phyloP scores from a whole-genome alignment of 2,797 vertebrate genomes.

The Manis crassicaudata region DNA sequence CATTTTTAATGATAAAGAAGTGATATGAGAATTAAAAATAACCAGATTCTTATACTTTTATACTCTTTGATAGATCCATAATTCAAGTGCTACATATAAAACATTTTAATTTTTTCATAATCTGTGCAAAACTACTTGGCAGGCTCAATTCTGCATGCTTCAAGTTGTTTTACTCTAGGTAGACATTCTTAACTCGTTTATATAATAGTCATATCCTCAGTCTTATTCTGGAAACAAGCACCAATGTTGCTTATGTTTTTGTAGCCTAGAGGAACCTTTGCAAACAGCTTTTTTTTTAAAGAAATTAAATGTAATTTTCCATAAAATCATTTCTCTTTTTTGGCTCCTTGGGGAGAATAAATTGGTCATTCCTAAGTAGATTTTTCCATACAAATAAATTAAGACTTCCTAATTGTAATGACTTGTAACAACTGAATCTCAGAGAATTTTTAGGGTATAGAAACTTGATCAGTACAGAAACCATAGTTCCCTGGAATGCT shows the following conservation, averaged over 20 bases:
- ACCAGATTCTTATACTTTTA: neutral
- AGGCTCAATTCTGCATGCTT: neutral
- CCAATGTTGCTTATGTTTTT: neutral
- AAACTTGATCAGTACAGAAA: neutral
- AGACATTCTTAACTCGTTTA: neutral
- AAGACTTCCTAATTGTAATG: neutral
- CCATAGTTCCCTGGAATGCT: neutral
- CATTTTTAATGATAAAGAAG: neutral
- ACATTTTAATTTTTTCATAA: neutral
- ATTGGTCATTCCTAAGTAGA: neutral
- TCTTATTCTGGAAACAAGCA: conserved; percentile 44
- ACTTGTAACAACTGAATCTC: neutral
- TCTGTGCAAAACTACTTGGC: neutral
- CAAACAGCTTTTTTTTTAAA: neutral
- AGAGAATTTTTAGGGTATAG: neutral
- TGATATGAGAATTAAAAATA: neutral
- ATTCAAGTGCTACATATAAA: neutral
- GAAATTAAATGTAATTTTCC: neutral
- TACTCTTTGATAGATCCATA: neutral
- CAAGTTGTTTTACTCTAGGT: neutral
- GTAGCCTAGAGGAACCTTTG: neutral
- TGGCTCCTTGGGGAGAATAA: neutral
- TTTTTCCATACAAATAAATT: neutral
- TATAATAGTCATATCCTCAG: neutral
- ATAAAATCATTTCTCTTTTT: neutral